phyloP scores from a whole-genome alignment of 2,888 invertebrate genomes.

The Temnothorax ravouxi region DNA sequence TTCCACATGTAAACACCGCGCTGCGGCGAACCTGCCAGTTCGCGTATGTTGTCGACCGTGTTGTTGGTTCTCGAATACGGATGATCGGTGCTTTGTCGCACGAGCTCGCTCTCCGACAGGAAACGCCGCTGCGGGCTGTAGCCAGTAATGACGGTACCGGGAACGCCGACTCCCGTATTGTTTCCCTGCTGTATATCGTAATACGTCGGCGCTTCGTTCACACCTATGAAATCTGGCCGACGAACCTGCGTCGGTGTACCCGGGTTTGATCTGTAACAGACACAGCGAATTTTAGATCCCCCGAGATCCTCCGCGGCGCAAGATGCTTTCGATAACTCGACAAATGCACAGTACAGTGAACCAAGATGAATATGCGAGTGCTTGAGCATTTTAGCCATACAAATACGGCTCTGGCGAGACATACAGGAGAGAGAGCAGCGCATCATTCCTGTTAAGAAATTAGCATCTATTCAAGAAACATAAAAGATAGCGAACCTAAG shows the following conservation, averaged over 20 bases:
- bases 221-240: constrained; percentile 95
- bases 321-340: constrained; percentile 58
- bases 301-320: not conserved
- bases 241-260: constrained; percentile 96
- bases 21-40: constrained; percentile 95
- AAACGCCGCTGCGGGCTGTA: constrained; percentile 87
- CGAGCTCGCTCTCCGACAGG: constrained; percentile 92
- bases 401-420: constrained; percentile 84
- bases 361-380: constrained; percentile 81
- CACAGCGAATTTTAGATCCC: constrained; percentile 48
- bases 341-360: constrained; percentile 78
- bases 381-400: constrained; percentile 84
- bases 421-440: constrained; percentile 82
- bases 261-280: constrained; percentile 93
- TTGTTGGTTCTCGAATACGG: constrained; percentile 91
- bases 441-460: constrained; percentile 84
- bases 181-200: constrained; percentile 84
- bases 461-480: constrained; percentile 83
- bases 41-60: constrained; percentile 95
- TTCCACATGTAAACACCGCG: constrained; percentile 94
- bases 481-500: constrained; percentile 79
- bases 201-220: constrained; percentile 85
- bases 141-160: constrained; percentile 78
- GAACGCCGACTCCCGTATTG: constrained; percentile 80
- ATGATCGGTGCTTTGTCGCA: constrained; percentile 87